phyloP scores from a whole-genome alignment of 2,113 vertebrate genomes.

The Anhinga rufa region DNA sequence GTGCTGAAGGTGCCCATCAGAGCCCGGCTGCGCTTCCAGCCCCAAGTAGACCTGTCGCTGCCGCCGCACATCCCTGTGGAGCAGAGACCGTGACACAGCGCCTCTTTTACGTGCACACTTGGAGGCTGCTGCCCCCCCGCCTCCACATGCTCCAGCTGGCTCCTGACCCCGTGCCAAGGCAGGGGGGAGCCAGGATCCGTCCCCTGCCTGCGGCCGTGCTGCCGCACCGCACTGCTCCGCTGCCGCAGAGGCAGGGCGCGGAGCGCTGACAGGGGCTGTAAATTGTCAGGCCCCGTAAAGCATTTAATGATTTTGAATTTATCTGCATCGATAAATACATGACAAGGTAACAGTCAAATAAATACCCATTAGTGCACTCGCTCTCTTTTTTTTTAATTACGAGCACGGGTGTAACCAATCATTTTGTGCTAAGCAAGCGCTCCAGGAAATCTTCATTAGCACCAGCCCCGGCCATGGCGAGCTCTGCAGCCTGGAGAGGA shows the following conservation, averaged over 20 bases:
- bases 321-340: slow-evolving; percentile 73
- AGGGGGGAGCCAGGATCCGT: background rate
- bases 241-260: background rate
- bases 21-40: background rate
- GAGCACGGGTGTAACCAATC: slow-evolving; percentile 64
- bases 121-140: background rate
- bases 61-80: rapidly evolving
- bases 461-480: background rate
- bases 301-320: slow-evolving; percentile 72
- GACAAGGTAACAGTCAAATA: slow-evolving; percentile 74
- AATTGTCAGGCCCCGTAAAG: slow-evolving; percentile 60
- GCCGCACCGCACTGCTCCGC: background rate
- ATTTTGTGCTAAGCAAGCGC: slow-evolving; percentile 65
- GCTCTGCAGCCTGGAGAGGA: background rate
- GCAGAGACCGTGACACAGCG: background rate
- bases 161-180: background rate
- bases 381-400: slow-evolving; percentile 63
- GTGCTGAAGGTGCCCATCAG: background rate
- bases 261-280: slow-evolving; percentile 38
- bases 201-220: background rate
- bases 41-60: background rate
- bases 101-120: rapidly evolving
- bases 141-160: rapidly evolving
- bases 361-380: slow-evolving; percentile 68
- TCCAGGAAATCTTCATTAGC: slow-evolving; percentile 64